Conservation (phyloP, 2,113 vertebrate genomes). For the Trochalopteron elliotii region DNA sequence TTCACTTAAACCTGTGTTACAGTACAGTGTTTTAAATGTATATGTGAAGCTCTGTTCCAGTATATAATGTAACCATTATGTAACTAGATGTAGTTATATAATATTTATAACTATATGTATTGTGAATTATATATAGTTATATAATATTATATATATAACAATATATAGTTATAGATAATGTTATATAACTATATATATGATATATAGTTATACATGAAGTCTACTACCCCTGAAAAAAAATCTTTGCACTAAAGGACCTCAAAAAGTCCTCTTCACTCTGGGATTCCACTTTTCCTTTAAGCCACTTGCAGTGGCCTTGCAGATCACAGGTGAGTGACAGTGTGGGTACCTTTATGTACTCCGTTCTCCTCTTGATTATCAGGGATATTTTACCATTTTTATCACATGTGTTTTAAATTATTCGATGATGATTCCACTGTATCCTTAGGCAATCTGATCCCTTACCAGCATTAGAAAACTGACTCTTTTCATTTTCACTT, state of each 20-base stretch:
- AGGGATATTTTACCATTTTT: neutral
- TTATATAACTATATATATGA: neutral
- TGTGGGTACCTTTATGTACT: neutral
- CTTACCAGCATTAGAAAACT: neutral
- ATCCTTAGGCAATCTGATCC: neutral
- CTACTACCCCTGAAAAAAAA: neutral
- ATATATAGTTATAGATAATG: no score
- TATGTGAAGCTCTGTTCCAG: neutral
- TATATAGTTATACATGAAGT: neutral
- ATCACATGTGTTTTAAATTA: neutral
- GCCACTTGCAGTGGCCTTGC: neutral
- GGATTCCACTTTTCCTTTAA: neutral
- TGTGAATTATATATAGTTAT: no score
- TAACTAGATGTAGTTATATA: no score
- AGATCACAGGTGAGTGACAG: neutral
- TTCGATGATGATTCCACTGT: neutral
- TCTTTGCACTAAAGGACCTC: neutral
- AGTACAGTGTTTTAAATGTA: neutral
- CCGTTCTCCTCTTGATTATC: neutral
- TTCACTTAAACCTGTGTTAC: neutral
- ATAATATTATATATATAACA: no score
- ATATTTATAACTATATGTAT: no score
- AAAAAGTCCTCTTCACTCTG: neutral
- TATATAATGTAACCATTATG: neutral
- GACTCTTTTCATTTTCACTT: neutral